Evolutionary conservation across 2,888 invertebrate species (phyloP).

Genomic region (Pollenia angustigena): DNA sequence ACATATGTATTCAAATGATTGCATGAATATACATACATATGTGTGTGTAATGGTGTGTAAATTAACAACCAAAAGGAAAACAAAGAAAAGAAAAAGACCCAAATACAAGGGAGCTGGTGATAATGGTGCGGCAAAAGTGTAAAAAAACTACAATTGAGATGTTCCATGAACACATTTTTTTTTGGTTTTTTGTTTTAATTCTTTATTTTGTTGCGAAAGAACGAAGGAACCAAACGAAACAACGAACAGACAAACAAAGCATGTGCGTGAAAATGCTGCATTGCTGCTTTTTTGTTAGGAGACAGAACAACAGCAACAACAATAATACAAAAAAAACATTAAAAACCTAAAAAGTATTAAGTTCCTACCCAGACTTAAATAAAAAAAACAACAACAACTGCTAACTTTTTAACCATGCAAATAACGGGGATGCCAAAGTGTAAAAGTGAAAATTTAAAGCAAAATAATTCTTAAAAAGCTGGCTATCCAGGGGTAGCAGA

Average conservation of each 20-base stretch:
- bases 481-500: no score
- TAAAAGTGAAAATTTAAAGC: no score
- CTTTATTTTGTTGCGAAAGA: slow-evolving; percentile 32
- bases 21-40: neutral
- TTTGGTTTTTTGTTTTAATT: neutral
- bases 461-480: no score
- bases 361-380: slow-evolving; percentile 43
- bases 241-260: slow-evolving; percentile 68
- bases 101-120: slow-evolving; percentile 71
- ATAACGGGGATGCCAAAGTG: neutral
- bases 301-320: slow-evolving; percentile 20
- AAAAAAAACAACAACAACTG: slow-evolving; percentile 4
- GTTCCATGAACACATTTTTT: slow-evolving; percentile 37
- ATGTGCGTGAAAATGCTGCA: slow-evolving; percentile 73
- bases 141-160: slow-evolving; percentile 50
- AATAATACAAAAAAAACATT: slow-evolving; percentile 5
- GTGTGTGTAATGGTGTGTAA: neutral
- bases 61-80: slow-evolving; percentile 41
- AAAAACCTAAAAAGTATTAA: slow-evolving; percentile 19
- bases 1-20: neutral
- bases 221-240: neutral
- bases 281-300: slow-evolving; percentile 60
- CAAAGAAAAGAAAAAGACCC: slow-evolving; percentile 68
- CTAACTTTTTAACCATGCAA: neutral
- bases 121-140: slow-evolving; percentile 70